Conservation (phyloP, 2,888 invertebrate genomes). For the Catocala fraxini region DNA sequence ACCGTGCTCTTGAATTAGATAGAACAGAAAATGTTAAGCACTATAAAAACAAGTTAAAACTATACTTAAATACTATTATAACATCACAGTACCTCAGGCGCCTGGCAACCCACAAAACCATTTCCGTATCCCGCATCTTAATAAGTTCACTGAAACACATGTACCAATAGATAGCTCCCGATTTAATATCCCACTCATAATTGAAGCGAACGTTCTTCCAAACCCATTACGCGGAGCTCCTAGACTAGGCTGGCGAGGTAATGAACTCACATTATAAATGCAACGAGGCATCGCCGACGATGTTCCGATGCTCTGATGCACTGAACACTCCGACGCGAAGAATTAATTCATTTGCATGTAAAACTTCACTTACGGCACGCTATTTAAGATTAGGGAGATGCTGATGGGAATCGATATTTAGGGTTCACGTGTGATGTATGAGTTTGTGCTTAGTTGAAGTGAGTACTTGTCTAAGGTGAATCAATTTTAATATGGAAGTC, state of each 20-base stretch:
- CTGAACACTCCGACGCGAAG: conserved; percentile 80
- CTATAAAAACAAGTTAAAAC: too few species aligned
- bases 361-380: conserved; percentile 76
- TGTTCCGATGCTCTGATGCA: conserved; percentile 76
- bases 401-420: conserved; percentile 40
- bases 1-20: too few species aligned
- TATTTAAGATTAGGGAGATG: conserved; percentile 74
- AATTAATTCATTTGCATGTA: conserved; percentile 87
- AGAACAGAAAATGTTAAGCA: too few species aligned
- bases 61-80: too few species aligned
- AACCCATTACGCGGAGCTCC: conserved; percentile 78
- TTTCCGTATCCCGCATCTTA: not conserved
- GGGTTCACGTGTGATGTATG: conserved; percentile 4
- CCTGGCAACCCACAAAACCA: not conserved
- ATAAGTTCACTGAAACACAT: conserved; percentile 30
- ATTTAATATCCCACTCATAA: conserved; percentile 84
- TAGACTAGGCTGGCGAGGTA: conserved; percentile 77
- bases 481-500: too few species aligned
- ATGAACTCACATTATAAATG: conserved; percentile 87
- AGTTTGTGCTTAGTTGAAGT: not conserved
- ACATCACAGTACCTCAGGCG: not conserved
- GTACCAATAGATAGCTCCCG: conserved; percentile 67
- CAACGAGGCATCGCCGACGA: conserved; percentile 79
- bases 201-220: conserved; percentile 84
- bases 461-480: too few species aligned